Base-by-base conservation (phyloP, 1,140 invertebrate species). In the Paracyclopina nana region DNA sequence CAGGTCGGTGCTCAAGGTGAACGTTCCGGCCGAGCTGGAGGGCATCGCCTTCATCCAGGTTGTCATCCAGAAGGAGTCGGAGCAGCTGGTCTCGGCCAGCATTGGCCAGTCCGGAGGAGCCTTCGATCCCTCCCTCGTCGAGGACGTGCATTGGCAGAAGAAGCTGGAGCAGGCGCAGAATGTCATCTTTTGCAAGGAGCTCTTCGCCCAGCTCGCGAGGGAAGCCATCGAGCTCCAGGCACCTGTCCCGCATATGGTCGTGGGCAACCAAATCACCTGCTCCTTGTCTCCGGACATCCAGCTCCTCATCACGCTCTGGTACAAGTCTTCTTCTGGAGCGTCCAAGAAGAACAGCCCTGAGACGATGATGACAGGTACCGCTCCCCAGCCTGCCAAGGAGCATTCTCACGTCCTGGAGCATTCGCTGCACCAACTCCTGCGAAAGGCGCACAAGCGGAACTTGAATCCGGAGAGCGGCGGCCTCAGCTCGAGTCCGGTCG, bases 331-430 rank as follows among this genome's bases (percentile, higher is more conserved):
- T 20, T 61, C 63, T 55, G 45, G 26, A 16, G 9, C 8, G 16
- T 8, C 8, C 8, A 24, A 48, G 18, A 25, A 53, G 14, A 52
- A 25, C 26, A 16, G 34, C 18, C 22, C 27, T 16, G 31, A 31
- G 28, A 4, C 22, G 20, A 22, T 16, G 22, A 11, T n/a, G n/a
- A 12, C 20, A 12, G 38, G 29, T 27, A 30, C 25, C 16, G 30
- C 26, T 22, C 14, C 22, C 26, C 42, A 20, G 38, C 29, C 27
- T 44, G 28, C 77, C 62, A 73, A 77, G 5, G 86, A 92, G 58
- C 86, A 94, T 61, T 88, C 94, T 67, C 85, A 92, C 62, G 88
- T 95, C 6, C 63, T 97, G 45, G 90, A 97, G 61, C 90, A 95
- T 64, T 92, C 87, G 0, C 65, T 97, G 24, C 88, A 96, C 68